phyloP scores from a whole-genome alignment of 1,140 invertebrate species.

The Pararge aegeria region DNA sequence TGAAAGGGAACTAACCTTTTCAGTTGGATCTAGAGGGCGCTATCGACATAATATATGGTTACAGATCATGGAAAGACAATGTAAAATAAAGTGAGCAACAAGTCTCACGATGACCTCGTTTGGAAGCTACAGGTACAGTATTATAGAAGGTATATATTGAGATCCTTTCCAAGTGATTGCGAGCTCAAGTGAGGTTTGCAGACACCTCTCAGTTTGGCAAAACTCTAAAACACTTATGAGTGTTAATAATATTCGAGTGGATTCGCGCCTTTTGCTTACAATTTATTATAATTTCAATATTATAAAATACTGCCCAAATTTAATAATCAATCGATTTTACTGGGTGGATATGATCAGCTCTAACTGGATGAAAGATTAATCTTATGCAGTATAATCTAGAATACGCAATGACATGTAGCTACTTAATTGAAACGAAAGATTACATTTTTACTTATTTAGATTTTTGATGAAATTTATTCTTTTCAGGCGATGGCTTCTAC shows the following conservation, averaged over 20 bases:
- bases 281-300: too few species aligned
- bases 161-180: background rate
- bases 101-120: background rate
- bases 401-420: too few species aligned
- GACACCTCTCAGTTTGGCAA: background rate
- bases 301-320: too few species aligned
- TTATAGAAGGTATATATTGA: background rate
- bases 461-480: too few species aligned
- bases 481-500: too few species aligned
- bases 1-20: background rate
- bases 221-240: background rate
- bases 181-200: background rate
- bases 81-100: background rate
- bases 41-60: background rate
- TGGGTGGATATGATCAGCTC: too few species aligned
- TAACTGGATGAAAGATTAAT: too few species aligned
- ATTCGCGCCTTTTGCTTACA: background rate
- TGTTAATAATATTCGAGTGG: background rate
- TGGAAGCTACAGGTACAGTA: background rate
- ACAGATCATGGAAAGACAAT: background rate
- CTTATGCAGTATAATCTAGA: too few species aligned
- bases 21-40: background rate
- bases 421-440: too few species aligned
- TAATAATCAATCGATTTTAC: too few species aligned
- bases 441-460: too few species aligned